Percentiles rank a stretch among this genome's conserved stretches.
Conservation (phyloP, 2,113 vertebrate species). For the Mirza zaza region DNA sequence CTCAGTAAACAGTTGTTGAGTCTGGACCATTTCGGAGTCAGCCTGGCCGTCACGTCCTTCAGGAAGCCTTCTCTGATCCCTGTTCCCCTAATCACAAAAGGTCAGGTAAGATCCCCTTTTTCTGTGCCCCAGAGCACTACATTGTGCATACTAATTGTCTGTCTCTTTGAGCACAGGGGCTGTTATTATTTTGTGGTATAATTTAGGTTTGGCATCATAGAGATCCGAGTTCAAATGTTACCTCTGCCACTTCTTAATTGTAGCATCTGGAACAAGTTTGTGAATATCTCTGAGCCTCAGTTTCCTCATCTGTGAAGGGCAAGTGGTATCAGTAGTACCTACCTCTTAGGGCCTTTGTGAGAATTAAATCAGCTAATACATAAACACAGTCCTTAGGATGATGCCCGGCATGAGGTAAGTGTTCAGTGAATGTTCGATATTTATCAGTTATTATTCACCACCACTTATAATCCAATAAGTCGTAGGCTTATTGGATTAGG, state of each 20-base stretch:
- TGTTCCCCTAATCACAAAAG: not conserved
- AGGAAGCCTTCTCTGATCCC: not conserved
- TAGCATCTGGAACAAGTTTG: not conserved
- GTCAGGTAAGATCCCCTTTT: not conserved
- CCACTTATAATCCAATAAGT: too few relatives aligned
- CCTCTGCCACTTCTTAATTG: not conserved
- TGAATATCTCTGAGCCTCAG: not conserved
- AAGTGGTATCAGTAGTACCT: not conserved
- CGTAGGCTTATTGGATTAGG: not conserved
- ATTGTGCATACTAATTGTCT: not conserved
- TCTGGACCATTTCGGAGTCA: not conserved
- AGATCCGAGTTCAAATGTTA: not conserved
- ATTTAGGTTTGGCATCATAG: not conserved
- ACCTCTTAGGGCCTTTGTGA: not conserved
- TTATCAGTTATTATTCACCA: too few relatives aligned
- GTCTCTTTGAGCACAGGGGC: not conserved
- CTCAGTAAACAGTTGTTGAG: not conserved
- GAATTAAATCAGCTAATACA: not conserved
- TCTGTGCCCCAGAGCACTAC: not conserved
- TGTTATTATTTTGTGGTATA: not conserved
- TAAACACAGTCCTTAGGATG: not conserved
- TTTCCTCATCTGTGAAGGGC: not conserved
- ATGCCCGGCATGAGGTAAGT: not conserved
- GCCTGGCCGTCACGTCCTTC: not conserved
- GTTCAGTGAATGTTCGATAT: rapidly evolving